Evolutionary conservation across 2,113 vertebrate species (phyloP).

Genomic region (Erpornis zantholeuca): DNA sequence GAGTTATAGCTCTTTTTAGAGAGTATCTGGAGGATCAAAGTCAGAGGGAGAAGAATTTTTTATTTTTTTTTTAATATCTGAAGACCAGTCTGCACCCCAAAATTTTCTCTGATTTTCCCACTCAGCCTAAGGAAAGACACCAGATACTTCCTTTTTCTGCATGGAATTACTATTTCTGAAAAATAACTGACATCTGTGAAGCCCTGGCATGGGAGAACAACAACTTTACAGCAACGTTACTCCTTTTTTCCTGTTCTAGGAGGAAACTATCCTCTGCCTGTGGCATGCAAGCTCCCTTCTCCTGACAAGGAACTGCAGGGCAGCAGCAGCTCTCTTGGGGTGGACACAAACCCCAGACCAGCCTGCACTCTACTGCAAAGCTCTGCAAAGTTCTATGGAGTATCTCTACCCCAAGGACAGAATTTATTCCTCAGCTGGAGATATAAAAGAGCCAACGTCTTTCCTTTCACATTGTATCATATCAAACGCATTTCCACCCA

Average conservation of each 20-base stretch:
- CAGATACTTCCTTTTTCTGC: neutral
- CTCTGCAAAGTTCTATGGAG: neutral
- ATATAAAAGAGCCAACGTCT: neutral
- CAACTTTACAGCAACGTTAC: neutral
- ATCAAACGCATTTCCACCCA: slow-evolving; percentile 6
- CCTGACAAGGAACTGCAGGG: neutral
- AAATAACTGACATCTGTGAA: neutral
- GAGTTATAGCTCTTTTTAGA: neutral
- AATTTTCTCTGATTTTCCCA: neutral
- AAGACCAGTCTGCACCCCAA: neutral
- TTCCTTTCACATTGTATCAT: neutral
- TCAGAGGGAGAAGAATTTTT: neutral
- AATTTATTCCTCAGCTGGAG: neutral
- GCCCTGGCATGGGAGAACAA: neutral
- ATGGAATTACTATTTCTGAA: neutral
- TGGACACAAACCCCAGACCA: neutral
- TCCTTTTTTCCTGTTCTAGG: neutral
- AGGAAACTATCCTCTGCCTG: neutral
- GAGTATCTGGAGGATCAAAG: neutral
- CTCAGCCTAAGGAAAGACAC: neutral
- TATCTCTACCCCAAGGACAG: neutral
- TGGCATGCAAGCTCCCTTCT: rapidly evolving
- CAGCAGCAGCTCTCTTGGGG: neutral
- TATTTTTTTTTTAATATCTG: neutral
- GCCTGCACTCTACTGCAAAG: neutral